Conservation (phyloP, 2,113 vertebrate species). For the Machaerirhynchus nigripectus region DNA sequence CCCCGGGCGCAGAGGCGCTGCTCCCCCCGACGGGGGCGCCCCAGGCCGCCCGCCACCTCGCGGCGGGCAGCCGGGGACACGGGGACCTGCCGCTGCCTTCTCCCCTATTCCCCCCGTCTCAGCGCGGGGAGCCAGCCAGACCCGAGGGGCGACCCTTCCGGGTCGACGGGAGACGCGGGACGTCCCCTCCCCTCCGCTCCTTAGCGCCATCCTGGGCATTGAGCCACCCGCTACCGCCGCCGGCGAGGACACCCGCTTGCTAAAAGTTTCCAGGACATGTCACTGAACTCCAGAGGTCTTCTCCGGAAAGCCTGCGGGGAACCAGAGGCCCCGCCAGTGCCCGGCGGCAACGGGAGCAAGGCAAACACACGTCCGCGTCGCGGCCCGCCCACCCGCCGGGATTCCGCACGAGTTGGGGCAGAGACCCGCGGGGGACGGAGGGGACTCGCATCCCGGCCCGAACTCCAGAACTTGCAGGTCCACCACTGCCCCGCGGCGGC, state of each 20-base stretch:
- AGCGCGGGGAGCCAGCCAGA: background rate
- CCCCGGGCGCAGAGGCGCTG: background rate
- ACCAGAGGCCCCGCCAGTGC: background rate
- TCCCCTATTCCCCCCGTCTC: background rate
- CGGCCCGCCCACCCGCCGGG: background rate
- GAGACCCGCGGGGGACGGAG: background rate
- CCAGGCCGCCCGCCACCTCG: background rate
- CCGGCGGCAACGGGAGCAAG: background rate
- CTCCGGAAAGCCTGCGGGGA: background rate
- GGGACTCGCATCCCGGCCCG: background rate
- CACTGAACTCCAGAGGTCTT: conserved; percentile 19
- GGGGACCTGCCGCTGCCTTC: background rate
- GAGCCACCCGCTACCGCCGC: background rate
- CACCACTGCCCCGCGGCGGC: background rate
- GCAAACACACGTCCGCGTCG: background rate
- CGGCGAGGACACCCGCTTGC: background rate
- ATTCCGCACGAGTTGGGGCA: background rate
- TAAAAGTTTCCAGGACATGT: conserved; percentile 31
- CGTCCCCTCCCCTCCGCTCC: background rate
- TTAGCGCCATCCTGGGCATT: background rate
- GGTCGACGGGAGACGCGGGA: background rate
- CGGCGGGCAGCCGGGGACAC: background rate
- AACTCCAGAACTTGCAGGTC: conserved; percentile 10
- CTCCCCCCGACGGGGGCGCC: background rate
- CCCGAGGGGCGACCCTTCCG: background rate